Evolutionary conservation across 2,797 vertebrate species (phyloP).

Genomic region (Falco columbarius): DNA sequence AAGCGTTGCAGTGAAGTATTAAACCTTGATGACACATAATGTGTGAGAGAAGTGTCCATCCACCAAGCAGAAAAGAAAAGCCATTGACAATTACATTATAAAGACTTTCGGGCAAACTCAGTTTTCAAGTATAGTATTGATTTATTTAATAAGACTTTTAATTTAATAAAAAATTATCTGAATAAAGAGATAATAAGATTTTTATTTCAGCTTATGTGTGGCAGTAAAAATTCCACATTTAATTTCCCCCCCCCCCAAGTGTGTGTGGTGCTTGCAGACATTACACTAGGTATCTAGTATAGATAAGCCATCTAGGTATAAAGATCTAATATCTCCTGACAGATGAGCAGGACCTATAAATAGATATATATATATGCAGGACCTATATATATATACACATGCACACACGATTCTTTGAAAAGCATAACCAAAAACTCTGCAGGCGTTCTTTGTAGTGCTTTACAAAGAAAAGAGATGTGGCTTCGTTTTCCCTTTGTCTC

Average conservation of each 20-base stretch:
- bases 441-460: not conserved
- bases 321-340: not conserved
- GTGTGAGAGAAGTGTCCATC: not conserved
- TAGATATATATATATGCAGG: accelerated
- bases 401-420: not conserved
- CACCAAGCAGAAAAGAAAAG: not conserved
- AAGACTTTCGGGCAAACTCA: not conserved
- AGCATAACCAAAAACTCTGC: not conserved
- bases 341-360: not conserved
- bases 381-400: not conserved
- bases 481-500: not conserved
- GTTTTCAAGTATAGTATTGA: not conserved
- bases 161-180: not conserved
- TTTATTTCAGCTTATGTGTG: not conserved
- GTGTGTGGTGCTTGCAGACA: not conserved
- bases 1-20: not conserved
- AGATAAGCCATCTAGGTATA: not conserved
- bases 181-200: not conserved
- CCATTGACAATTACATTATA: not conserved
- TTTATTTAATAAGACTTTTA: not conserved
- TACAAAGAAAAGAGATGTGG: not conserved
- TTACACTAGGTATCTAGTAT: not conserved
- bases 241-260: accelerated
- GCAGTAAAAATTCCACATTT: not conserved
- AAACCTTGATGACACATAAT: not conserved